Conservation (phyloP, 2,888 invertebrate genomes). For the Blomia tropicalis region DNA sequence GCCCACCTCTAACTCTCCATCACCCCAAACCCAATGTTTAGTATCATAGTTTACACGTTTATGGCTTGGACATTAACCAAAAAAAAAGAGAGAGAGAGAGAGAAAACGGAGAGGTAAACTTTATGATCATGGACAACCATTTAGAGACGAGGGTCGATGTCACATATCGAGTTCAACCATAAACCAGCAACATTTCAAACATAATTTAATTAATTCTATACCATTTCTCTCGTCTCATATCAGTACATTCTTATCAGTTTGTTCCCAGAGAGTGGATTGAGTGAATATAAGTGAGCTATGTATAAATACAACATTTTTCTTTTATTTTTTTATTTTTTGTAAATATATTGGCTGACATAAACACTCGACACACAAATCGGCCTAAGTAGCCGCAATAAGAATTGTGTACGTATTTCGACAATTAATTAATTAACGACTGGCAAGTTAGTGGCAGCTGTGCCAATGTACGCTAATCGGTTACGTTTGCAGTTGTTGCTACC, state of each 20-base stretch:
- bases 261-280: not conserved
- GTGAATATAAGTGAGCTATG: no score
- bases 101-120: no score
- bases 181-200: not conserved
- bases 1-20: no score
- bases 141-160: no score
- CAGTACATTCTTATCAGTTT: conserved; percentile 9
- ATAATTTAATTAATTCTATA: conserved; percentile 6
- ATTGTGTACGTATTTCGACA: conserved; percentile 4
- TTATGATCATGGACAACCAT: conserved; percentile 4
- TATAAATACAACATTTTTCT: no score
- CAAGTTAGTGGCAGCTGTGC: not conserved
- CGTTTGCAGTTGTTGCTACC: not conserved
- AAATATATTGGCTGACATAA: no score
- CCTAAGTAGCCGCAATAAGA: conserved; percentile 11
- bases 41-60: conserved; percentile 5
- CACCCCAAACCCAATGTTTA: not conserved
- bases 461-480: no score
- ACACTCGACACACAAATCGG: not conserved
- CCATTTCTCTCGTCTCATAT: not conserved
- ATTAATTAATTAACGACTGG: conserved; percentile 10
- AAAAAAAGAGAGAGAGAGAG: no score
- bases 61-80: not conserved
- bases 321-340: no score
- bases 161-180: not conserved